These are phyloP conservation scores for Choristoneura rosaceana DNA, from an alignment of 2,888 invertebrate genomes.

Conservation along the genomic window DNA sequence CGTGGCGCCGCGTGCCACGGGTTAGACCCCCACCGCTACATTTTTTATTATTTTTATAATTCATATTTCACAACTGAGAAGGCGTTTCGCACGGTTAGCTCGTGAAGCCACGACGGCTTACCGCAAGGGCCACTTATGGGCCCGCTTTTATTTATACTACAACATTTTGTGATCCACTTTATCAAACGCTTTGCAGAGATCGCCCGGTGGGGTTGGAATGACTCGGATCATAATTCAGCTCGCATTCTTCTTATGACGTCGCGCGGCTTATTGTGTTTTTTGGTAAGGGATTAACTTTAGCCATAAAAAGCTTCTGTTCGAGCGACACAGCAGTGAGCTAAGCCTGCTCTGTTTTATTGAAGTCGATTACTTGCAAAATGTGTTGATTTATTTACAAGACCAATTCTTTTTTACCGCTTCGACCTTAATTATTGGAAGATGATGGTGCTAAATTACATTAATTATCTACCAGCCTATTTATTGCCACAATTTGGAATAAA, in stretches of 20 bases:
- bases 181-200: constrained; percentile 82
- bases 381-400: constrained; percentile 25
- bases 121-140: constrained; percentile 81
- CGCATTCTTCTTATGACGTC: constrained; percentile 65
- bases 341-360: constrained; percentile 63
- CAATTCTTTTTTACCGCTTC: background rate
- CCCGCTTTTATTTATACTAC: constrained; percentile 80
- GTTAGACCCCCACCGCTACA: constrained; percentile 76
- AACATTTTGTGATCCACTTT: constrained; percentile 83
- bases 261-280: constrained; percentile 80
- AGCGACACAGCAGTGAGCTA: constrained; percentile 61
- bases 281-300: constrained; percentile 74
- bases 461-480: constrained; percentile 22
- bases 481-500: constrained; percentile 12
- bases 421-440: background rate
- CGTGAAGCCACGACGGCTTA: constrained; percentile 76
- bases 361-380: constrained; percentile 44
- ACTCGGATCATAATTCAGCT: constrained; percentile 79
- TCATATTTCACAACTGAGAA: constrained; percentile 83
- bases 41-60: constrained; percentile 86
- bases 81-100: constrained; percentile 85
- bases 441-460: constrained; percentile 16
- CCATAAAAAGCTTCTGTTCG: constrained; percentile 73
- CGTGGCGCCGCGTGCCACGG: constrained; percentile 80
- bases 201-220: constrained; percentile 75